Evolutionary conservation across 2,797 vertebrate genomes (phyloP).

Genomic region (Rhinella marina): DNA sequence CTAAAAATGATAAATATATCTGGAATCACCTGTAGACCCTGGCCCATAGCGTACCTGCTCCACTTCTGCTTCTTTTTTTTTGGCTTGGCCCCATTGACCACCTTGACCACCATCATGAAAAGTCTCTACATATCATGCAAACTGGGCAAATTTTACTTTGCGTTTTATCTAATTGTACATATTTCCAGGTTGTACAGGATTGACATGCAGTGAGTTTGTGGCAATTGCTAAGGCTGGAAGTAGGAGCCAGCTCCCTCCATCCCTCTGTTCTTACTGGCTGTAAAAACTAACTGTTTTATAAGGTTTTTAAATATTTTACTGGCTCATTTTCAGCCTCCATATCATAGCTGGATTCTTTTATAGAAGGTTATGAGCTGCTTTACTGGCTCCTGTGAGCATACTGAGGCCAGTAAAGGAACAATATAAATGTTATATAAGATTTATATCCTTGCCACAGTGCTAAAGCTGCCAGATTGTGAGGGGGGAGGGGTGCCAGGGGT

Average conservation of each 20-base stretch:
- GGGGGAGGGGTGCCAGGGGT: slow-evolving; percentile 32
- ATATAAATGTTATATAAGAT: slow-evolving; percentile 64
- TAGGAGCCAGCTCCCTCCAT: slow-evolving; percentile 26
- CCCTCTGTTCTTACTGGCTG: slow-evolving; percentile 65
- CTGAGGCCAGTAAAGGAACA: slow-evolving; percentile 61
- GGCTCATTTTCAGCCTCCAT: slow-evolving; percentile 74
- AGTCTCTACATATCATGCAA: neutral
- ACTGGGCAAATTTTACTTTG: neutral
- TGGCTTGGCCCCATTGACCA: neutral
- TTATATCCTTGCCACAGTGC: slow-evolving; percentile 59
- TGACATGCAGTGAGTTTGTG: neutral
- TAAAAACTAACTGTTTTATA: slow-evolving; percentile 80
- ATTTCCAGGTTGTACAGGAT: neutral
- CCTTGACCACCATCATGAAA: too few relatives aligned
- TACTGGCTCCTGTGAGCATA: slow-evolving; percentile 60
- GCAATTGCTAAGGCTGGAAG: neutral
- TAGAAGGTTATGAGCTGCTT: slow-evolving; percentile 66
- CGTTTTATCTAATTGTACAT: neutral
- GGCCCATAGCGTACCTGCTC: neutral
- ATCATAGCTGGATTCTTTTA: slow-evolving; percentile 72
- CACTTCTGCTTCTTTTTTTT: neutral
- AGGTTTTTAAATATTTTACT: slow-evolving; percentile 82
- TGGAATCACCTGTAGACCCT: neutral
- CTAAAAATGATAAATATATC: neutral
- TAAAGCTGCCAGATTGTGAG: slow-evolving; percentile 55